Percentiles rank a stretch among this genome's conserved stretches.
Conservation (phyloP, 2,797 vertebrate genomes). For the Periparus ater region DNA sequence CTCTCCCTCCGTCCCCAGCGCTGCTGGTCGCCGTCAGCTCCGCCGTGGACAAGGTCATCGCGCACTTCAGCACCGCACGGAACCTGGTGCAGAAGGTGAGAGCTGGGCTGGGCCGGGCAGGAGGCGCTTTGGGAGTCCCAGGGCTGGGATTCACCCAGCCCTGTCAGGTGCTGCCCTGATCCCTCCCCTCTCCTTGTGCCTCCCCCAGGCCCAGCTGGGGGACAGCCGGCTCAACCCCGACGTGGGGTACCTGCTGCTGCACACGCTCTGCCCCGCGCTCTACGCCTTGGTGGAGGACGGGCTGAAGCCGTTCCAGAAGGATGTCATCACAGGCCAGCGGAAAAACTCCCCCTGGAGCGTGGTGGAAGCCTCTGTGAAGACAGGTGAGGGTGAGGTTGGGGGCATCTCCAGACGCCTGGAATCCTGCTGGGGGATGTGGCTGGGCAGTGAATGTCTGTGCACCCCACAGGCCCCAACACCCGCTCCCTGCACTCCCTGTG, state of each 20-base stretch:
- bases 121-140: neutral
- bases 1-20: neutral
- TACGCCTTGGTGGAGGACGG: constrained; percentile 87
- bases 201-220: constrained; percentile 87
- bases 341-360: constrained; percentile 91
- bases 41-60: constrained; percentile 91
- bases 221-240: constrained; percentile 92
- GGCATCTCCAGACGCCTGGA: too few relatives aligned
- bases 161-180: neutral
- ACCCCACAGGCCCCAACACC: constrained; percentile 74
- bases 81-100: constrained; percentile 95
- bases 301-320: constrained; percentile 93
- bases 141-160: neutral
- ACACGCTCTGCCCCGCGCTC: constrained; percentile 90
- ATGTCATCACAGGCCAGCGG: constrained; percentile 91
- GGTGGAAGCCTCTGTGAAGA: constrained; percentile 88
- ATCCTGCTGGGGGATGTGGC: neutral
- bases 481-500: constrained; percentile 83
- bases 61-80: constrained; percentile 90
- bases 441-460: neutral
- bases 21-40: constrained; percentile 82
- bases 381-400: constrained; percentile 72
- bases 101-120: neutral
- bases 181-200: neutral
- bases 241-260: constrained; percentile 90